Evolutionary conservation across 2,888 invertebrate species (phyloP).

Genomic region (Gastracanthus pulcherrimus): DNA sequence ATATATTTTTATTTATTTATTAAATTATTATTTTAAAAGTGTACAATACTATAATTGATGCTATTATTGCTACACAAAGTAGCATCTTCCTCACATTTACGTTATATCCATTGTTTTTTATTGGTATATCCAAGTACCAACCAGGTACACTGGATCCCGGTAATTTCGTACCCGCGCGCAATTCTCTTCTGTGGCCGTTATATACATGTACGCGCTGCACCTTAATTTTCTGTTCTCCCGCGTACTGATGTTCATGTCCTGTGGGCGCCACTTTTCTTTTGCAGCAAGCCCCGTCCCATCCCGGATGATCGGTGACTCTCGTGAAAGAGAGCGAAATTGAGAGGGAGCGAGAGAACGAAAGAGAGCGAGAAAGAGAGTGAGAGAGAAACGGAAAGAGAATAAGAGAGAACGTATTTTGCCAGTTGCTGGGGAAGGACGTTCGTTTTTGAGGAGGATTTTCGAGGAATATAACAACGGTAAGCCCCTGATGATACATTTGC

Average conservation of each 20-base stretch:
- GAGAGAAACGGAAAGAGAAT: not conserved
- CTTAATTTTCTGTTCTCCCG: not conserved
- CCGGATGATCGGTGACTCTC: not conserved
- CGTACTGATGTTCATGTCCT: not conserved
- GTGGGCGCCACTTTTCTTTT: conserved; percentile 20
- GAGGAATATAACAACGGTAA: not conserved
- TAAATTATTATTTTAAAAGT: too few species aligned
- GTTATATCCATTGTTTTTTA: not conserved
- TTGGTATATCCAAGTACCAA: not conserved
- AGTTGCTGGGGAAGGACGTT: not conserved
- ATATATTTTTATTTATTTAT: too few species aligned
- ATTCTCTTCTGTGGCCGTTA: not conserved
- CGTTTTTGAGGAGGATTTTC: too few species aligned
- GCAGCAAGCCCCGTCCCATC: not conserved
- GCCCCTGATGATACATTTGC: not conserved
- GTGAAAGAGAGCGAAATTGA: too few species aligned
- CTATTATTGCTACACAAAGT: not conserved
- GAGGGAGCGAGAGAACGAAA: not conserved
- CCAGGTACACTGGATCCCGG: not conserved
- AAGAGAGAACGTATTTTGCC: not conserved
- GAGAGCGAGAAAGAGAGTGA: not conserved
- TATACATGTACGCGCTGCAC: not conserved
- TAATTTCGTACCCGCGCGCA: not conserved
- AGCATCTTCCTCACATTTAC: not conserved
- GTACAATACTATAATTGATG: not conserved